phyloP scores from a whole-genome alignment of 2,797 vertebrate genomes.

The Galaxias olidus region DNA sequence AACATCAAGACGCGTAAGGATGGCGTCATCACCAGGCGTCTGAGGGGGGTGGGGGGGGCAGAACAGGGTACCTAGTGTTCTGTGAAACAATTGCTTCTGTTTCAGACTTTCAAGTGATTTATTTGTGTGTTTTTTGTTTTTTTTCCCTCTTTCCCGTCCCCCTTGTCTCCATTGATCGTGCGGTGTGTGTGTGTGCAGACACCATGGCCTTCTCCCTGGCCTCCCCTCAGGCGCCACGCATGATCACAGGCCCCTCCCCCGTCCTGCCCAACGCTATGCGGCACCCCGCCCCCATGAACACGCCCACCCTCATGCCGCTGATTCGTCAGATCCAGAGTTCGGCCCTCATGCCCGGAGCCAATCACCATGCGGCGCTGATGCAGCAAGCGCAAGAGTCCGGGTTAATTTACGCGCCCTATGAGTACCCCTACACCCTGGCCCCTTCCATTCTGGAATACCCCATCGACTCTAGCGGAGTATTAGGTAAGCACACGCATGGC shows the following conservation, averaged over 20 bases:
- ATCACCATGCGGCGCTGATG: constrained; percentile 91
- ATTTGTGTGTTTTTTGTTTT: constrained; percentile 42
- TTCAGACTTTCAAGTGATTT: constrained; percentile 58
- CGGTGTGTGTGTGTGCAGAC: constrained; percentile 44
- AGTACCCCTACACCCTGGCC: constrained; percentile 96
- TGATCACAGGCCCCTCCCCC: constrained; percentile 91
- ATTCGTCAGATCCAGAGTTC: constrained; percentile 98
- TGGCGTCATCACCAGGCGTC: constrained; percentile 56
- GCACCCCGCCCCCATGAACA: constrained; percentile 84
- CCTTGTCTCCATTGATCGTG: constrained; percentile 58
- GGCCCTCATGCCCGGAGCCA: constrained; percentile 88
- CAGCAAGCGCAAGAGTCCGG: constrained; percentile 92
- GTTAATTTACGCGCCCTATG: constrained; percentile 95
- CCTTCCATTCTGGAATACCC: constrained; percentile 99
- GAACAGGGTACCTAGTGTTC: constrained; percentile 60
- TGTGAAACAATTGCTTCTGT: constrained; percentile 58
- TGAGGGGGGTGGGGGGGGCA: constrained; percentile 44
- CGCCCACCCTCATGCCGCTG: constrained; percentile 97
- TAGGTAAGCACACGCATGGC: constrained; percentile 83
- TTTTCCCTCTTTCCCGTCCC: constrained; percentile 33
- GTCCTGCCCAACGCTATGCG: constrained; percentile 89
- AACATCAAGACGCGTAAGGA: constrained; percentile 99
- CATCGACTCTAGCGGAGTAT: constrained; percentile 96
- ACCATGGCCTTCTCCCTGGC: constrained; percentile 93
- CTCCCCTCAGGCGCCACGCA: constrained; percentile 91